Conservation (phyloP, 1,140 invertebrate species). For the Bombus affinis region DNA sequence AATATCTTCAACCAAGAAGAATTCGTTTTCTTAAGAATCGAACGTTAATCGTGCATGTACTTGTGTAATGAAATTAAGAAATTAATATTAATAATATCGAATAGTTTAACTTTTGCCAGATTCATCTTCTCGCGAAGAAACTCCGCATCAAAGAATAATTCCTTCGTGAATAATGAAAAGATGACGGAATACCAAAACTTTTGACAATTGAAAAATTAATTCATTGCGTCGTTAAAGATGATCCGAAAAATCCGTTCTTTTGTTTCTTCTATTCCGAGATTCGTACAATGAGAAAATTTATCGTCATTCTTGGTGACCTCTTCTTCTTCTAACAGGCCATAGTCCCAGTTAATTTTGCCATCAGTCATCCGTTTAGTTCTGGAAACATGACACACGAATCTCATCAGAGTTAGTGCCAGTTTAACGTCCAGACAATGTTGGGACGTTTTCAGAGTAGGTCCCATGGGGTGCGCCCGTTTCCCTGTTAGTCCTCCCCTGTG, state of each 20-base stretch:
- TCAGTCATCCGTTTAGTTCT: constrained; percentile 62
- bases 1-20: too few species aligned
- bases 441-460: constrained; percentile 11
- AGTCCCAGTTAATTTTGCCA: constrained; percentile 62
- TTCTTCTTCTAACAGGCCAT: background rate
- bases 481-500: background rate
- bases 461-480: constrained; percentile 42
- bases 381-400: constrained; percentile 65
- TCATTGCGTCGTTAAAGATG: background rate
- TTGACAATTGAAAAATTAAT: background rate
- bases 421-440: constrained; percentile 45
- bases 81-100: background rate
- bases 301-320: background rate
- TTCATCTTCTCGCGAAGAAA: too few species aligned
- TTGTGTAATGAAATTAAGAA: background rate
- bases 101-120: too few species aligned
- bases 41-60: background rate
- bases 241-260: background rate
- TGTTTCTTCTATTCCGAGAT: background rate
- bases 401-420: constrained; percentile 66
- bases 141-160: too few species aligned
- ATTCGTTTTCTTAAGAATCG: too few species aligned
- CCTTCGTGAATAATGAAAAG: too few species aligned
- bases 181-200: background rate
- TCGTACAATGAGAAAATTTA: background rate